phyloP scores from a whole-genome alignment of 2,888 invertebrate genomes.

The Sarcophaga rosellei region DNA sequence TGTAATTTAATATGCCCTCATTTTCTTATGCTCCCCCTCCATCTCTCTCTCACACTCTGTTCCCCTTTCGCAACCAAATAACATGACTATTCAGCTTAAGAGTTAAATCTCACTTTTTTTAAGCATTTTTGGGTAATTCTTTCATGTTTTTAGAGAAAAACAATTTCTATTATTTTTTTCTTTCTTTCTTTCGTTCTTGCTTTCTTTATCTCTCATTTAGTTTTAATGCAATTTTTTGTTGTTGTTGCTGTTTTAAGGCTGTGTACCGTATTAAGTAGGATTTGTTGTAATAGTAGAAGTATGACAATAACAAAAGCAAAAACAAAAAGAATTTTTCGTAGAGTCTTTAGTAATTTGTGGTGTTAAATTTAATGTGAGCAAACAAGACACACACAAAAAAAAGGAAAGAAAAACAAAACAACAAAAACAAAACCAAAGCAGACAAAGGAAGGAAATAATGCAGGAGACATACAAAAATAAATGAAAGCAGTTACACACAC shows the following conservation, averaged over 20 bases:
- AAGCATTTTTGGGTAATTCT: slow-evolving; percentile 2
- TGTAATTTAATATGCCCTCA: slow-evolving; percentile 57
- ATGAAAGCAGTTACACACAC: slow-evolving; percentile 55
- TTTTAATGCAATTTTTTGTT: slow-evolving; percentile 5
- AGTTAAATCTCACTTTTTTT: slow-evolving; percentile 41
- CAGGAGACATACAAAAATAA: slow-evolving; percentile 40
- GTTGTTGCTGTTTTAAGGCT: slow-evolving; percentile 18
- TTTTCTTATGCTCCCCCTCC: slow-evolving; percentile 21
- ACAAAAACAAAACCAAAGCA: slow-evolving; percentile 22
- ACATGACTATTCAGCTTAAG: slow-evolving; percentile 26
- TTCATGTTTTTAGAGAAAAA: slow-evolving; percentile 42
- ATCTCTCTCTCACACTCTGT: background rate
- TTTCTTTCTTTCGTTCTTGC: no score
- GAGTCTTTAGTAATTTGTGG: slow-evolving; percentile 66
- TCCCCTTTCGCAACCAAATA: background rate
- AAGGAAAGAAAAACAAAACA: no score
- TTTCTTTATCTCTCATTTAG: slow-evolving; percentile 33
- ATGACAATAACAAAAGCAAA: background rate
- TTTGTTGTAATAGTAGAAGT: slow-evolving; percentile 42
- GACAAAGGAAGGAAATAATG: background rate
- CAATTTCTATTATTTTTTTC: no score
- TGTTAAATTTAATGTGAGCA: slow-evolving; percentile 60
- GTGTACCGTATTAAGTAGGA: slow-evolving; percentile 40
- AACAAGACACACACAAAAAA: slow-evolving; percentile 22
- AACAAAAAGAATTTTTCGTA: slow-evolving; percentile 18